These are phyloP conservation scores for Hypocryptadius cinnamomeus DNA, from an alignment of 2,113 vertebrate species.

Conservation along the genomic window DNA sequence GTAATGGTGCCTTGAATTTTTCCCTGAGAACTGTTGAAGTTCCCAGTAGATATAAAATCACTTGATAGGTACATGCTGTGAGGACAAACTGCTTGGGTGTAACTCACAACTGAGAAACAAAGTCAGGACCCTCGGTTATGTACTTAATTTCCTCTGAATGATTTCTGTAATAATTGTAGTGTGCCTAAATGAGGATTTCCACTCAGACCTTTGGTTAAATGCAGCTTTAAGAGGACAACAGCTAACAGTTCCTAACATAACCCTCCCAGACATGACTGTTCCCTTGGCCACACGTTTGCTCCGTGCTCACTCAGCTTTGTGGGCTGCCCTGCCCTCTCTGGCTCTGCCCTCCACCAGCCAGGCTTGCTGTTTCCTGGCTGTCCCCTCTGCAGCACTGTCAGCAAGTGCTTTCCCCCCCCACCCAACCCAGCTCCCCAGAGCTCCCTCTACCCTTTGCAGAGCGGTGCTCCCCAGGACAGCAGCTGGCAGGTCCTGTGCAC, in stretches of 20 bases:
- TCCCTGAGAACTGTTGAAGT: background rate
- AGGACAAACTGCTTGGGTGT: background rate
- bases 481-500: background rate
- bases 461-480: background rate
- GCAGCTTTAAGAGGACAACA: background rate
- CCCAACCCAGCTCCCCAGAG: background rate
- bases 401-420: background rate
- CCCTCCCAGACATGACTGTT: background rate
- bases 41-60: background rate
- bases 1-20: background rate
- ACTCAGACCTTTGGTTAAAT: background rate
- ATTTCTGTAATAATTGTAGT: background rate
- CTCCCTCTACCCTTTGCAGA: background rate
- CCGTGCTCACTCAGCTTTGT: background rate
- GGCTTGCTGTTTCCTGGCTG: background rate
- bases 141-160: background rate
- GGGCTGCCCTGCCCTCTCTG: background rate
- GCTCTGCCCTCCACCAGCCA: background rate
- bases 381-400: fast-evolving
- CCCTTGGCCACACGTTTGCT: background rate
- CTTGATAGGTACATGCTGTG: background rate
- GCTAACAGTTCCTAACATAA: background rate
- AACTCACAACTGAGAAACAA: background rate
- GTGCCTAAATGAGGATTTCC: background rate
- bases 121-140: background rate